Evolutionary conservation across 2,888 invertebrate species (phyloP).

Genomic region (Cheilosia soror): DNA sequence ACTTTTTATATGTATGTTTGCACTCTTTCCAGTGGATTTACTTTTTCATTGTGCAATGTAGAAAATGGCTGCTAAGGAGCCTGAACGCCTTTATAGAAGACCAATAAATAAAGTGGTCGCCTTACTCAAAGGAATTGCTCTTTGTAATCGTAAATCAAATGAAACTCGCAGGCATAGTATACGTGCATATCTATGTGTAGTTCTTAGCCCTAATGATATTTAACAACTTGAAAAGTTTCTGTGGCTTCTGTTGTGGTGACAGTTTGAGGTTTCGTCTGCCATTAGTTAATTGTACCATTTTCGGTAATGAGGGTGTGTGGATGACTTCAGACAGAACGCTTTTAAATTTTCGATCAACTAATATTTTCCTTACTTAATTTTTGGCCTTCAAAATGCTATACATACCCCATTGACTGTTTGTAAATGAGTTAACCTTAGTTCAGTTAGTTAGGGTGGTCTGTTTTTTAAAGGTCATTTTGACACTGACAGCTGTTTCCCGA

Average conservation of each 20-base stretch:
- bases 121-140: conserved; percentile 19
- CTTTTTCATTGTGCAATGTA: not conserved
- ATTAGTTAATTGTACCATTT: conserved; percentile 31
- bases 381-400: no score
- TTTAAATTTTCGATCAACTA: not conserved
- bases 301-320: not conserved
- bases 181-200: not conserved
- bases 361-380: no score
- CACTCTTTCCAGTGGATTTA: no score
- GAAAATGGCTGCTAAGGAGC: conserved; percentile 12
- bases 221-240: conserved; percentile 23
- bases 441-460: no score
- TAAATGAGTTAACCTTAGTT: no score
- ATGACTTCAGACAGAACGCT: not conserved
- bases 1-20: not conserved
- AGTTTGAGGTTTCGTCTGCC: conserved; percentile 14
- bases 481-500: no score
- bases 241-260: conserved; percentile 17
- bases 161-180: not conserved
- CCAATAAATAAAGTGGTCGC: conserved; percentile 25
- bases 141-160: conserved; percentile 34
- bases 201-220: conserved; percentile 1
- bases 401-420: no score
- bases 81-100: not conserved
- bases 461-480: no score